Evolutionary conservation across 2,888 invertebrate genomes (phyloP), one percentile per base, ranked within the genome.

Genomic region (Cantharis flavilabris): DNA sequence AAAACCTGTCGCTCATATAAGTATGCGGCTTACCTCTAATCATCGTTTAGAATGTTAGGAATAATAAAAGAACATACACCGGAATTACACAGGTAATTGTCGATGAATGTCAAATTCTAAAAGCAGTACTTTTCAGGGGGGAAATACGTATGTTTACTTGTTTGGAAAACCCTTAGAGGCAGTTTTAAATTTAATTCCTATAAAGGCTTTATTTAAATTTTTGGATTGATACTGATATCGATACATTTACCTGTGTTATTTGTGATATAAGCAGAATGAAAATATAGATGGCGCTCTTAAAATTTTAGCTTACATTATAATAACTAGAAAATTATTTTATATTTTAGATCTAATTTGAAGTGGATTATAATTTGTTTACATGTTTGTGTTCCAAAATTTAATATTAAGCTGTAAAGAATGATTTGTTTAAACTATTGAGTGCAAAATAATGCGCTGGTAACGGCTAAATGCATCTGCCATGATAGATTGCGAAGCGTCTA

Each of bases 401-500:
- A 49, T 49, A 49, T 49, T 49, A 49, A 49, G n/a, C 49, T 49
- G 49, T 49, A 67, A n/a, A 67, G 9, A 23, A 23, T n/a, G 23
- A 67, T 14, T 67, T 67, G 20, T 67, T 67, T 67, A 20, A 20
- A 26, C 13, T 67, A 67, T 13, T 14, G n/a, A 23, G 23, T 23
- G 26, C 23, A 67, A 67, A 67, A 14, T 65, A 67, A 67, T 23
- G 26, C 14, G 65, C 20, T 67, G 20, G 26, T 63, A 62, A 72
- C 63, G 14, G 26, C 23, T 14, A 76, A 73, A 76, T 64, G 65
- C 76, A 80, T 81, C 86, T 88, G 89, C 89, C 89, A 89, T 89
- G 88, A 89, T 89, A 87, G 88, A 88, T 88, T 88, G 49, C 84
- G 81, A 82, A 88, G 88, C 89, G 88, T 88, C 88, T 86, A 84